Conservation (phyloP, 1,140 invertebrate species). For the Habropoda laboriosa region DNA sequence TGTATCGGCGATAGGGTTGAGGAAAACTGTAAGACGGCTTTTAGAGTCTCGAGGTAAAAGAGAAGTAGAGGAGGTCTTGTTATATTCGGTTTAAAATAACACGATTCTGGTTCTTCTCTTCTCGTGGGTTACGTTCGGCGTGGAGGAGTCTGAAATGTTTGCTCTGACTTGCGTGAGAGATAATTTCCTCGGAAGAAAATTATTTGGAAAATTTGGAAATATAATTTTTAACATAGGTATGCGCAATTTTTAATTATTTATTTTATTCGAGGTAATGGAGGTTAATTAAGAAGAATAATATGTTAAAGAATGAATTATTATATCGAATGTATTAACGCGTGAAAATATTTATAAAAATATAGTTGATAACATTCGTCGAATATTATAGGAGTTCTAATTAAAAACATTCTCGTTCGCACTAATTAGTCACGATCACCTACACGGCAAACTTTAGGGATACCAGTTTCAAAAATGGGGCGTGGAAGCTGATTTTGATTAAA, state of each 20-base stretch:
- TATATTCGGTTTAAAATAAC: neutral
- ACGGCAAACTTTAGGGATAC: neutral
- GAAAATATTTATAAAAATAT: too few species aligned
- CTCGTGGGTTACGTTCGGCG: neutral
- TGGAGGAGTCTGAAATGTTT: neutral
- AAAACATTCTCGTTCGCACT: neutral
- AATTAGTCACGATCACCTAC: neutral
- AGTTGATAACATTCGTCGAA: too few species aligned
- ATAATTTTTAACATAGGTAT: too few species aligned
- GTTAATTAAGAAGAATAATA: too few species aligned
- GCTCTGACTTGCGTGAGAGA: too few species aligned
- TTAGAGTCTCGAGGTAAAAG: neutral
- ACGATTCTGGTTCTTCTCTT: neutral
- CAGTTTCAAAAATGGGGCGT: neutral
- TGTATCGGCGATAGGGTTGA: constrained; percentile 4
- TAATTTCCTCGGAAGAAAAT: too few species aligned
- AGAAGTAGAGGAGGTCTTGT: neutral
- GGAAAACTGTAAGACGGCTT: neutral
- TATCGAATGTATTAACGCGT: too few species aligned
- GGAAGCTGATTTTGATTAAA: constrained; percentile 22
- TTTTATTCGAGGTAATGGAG: too few species aligned
- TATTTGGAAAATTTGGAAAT: too few species aligned
- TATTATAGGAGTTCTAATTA: neutral
- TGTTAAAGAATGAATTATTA: too few species aligned
- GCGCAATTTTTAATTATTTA: too few species aligned